Evolutionary conservation across 2,797 vertebrate species (phyloP).

Genomic region (Gallinago nigripennis): DNA sequence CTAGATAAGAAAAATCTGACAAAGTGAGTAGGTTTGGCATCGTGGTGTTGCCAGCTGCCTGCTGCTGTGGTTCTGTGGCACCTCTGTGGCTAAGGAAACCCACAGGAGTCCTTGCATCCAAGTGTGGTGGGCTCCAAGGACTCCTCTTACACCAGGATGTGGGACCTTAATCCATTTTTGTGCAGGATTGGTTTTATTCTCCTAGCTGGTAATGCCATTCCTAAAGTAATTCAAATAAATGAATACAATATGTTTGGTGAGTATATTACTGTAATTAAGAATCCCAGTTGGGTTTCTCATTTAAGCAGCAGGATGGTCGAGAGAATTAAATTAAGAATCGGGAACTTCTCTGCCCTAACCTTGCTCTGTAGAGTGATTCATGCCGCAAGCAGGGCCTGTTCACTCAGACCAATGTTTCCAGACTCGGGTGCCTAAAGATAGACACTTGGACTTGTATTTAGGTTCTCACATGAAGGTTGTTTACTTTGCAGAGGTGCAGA

Average conservation of each 20-base stretch:
- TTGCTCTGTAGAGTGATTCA: neutral
- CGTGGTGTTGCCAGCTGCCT: neutral
- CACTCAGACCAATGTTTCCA: neutral
- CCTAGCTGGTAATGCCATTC: neutral
- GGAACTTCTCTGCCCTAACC: neutral
- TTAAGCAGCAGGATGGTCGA: conserved; percentile 10
- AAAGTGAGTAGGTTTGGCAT: neutral
- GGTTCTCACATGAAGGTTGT: neutral
- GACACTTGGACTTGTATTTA: neutral
- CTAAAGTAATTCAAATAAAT: conserved; percentile 41
- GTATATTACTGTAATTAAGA: conserved; percentile 44
- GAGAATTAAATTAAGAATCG: conserved; percentile 26
- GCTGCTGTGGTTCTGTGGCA: neutral
- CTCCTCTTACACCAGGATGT: neutral
- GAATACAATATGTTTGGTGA: conserved; percentile 24
- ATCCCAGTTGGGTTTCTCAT: conserved; percentile 22
- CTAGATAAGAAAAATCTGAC: neutral
- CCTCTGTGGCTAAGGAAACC: neutral
- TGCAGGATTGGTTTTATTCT: neutral
- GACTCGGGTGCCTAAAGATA: neutral
- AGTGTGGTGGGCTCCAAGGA: neutral
- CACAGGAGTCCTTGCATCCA: neutral
- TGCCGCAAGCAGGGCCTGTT: neutral
- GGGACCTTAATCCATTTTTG: neutral
- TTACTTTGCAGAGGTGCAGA: conserved; percentile 4